phyloP scores from a whole-genome alignment of 1,140 invertebrate genomes.

The Ladona fulva region DNA sequence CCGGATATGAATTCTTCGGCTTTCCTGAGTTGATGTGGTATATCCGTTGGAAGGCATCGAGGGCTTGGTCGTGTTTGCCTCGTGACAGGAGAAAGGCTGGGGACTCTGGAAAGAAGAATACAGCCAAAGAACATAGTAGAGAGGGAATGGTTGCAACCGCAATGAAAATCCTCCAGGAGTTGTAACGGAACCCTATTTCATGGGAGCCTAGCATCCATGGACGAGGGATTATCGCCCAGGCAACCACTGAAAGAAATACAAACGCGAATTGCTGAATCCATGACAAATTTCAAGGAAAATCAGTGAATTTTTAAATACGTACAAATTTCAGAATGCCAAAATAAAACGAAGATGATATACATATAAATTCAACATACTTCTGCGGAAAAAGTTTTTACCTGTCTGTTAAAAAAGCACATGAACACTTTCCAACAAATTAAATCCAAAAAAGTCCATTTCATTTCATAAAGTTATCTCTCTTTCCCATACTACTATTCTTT shows the following conservation, averaged over 20 bases:
- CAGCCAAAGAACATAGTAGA: constrained; percentile 66
- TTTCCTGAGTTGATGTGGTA: constrained; percentile 71
- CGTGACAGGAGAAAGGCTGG: constrained; percentile 77
- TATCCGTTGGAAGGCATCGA: constrained; percentile 68
- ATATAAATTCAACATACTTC: too few relatives aligned
- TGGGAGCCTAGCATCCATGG: constrained; percentile 25
- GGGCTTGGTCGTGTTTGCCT: constrained; percentile 64
- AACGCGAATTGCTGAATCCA: too few relatives aligned
- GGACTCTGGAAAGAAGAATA: constrained; percentile 76
- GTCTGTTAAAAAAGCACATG: too few relatives aligned
- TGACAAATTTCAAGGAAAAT: too few relatives aligned
- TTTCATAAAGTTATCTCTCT: too few relatives aligned
- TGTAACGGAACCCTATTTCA: constrained; percentile 55
- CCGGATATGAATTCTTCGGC: constrained; percentile 60
- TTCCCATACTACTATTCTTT: too few relatives aligned
- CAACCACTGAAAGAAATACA: constrained; percentile 50
- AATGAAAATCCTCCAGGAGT: constrained; percentile 87
- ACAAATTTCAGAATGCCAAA: too few relatives aligned
- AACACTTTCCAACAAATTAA: too few relatives aligned
- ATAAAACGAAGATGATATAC: too few relatives aligned
- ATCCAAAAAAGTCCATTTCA: too few relatives aligned
- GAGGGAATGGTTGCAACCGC: constrained; percentile 77
- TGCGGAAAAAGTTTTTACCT: too few relatives aligned
- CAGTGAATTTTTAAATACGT: too few relatives aligned
- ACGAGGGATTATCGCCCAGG: constrained; percentile 61